These are phyloP conservation scores for Chymomyza fuscimana DNA, from an alignment of 2,888 invertebrate genomes.

Conservation along the genomic window DNA sequence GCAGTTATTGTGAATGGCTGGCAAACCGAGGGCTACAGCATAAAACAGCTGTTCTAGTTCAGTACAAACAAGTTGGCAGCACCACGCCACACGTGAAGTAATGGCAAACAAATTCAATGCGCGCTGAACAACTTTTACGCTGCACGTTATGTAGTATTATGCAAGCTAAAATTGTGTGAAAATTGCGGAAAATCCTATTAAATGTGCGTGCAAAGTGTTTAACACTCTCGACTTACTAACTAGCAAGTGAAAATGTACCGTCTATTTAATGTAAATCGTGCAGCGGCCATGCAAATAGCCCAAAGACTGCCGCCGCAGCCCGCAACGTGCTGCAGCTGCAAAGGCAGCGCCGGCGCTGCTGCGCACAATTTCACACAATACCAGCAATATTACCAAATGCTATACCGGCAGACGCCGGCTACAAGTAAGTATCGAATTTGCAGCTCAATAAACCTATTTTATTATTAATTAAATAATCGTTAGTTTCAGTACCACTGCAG, in stretches of 20 bases:
- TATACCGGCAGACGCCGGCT: conserved; percentile 58
- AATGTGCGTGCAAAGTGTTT: not conserved
- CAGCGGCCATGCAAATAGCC: conserved; percentile 62
- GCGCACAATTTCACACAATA: conserved; percentile 50
- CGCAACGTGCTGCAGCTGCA: conserved; percentile 41
- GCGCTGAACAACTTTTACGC: not conserved
- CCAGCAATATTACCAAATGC: conserved; percentile 66
- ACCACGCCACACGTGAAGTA: conserved; percentile 49
- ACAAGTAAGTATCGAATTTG: conserved; percentile 8
- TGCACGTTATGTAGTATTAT: conserved; percentile 60
- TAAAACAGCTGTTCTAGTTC: not conserved
- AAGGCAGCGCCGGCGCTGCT: conserved; percentile 18
- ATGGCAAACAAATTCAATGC: conserved; percentile 43
- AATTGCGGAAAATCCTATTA: conserved; percentile 33
- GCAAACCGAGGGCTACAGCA: not conserved
- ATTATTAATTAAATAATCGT: conserved; percentile 3
- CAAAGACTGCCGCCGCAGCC: conserved; percentile 53
- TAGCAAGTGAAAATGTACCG: conserved; percentile 71
- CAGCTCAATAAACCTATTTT: not conserved
- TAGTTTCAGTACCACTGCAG: conserved; percentile 7
- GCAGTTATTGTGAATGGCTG: not conserved
- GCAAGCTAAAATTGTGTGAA: conserved; percentile 63
- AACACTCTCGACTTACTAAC: not conserved
- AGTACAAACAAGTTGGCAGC: not conserved
- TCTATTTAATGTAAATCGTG: conserved; percentile 64